These are phyloP conservation scores for Brachyistius frenatus DNA, from an alignment of 2,113 vertebrate species.

Conservation along the genomic window DNA sequence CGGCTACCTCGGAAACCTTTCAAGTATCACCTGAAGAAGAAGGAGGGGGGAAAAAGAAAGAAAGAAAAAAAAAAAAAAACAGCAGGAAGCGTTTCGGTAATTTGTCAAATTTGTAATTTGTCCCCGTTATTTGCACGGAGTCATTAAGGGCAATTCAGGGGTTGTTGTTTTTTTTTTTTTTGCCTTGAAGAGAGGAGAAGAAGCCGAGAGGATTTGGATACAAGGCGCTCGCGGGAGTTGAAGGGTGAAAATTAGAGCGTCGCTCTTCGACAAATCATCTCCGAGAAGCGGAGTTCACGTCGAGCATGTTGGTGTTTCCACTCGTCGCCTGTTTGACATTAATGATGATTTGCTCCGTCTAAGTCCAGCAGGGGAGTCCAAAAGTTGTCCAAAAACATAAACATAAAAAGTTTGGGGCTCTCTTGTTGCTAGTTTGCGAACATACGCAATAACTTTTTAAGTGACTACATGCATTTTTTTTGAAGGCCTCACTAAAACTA, in stretches of 20 bases:
- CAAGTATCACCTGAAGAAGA: constrained; percentile 75
- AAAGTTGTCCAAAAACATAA: constrained; percentile 73
- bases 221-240: constrained; percentile 52
- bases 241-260: constrained; percentile 78
- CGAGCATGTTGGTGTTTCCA: constrained; percentile 68
- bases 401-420: constrained; percentile 57
- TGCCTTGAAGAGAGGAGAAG: constrained; percentile 71
- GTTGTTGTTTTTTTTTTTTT: background rate
- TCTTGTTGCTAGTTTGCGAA: constrained; percentile 74
- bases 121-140: constrained; percentile 80
- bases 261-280: constrained; percentile 77
- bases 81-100: constrained; percentile 71
- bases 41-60: constrained; percentile 6
- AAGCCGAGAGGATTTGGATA: constrained; percentile 51
- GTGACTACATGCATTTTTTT: constrained; percentile 76
- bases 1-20: constrained; percentile 65
- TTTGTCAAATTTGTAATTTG: constrained; percentile 66
- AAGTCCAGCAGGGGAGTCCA: constrained; percentile 53
- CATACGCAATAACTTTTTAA: constrained; percentile 80
- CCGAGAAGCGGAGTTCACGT: constrained; percentile 40
- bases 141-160: constrained; percentile 78
- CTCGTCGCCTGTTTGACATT: constrained; percentile 69
- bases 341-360: constrained; percentile 78
- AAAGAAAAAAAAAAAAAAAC: background rate
- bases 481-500: constrained; percentile 69